phyloP scores from a whole-genome alignment of 2,888 invertebrate genomes.

The Pterostichus niger region DNA sequence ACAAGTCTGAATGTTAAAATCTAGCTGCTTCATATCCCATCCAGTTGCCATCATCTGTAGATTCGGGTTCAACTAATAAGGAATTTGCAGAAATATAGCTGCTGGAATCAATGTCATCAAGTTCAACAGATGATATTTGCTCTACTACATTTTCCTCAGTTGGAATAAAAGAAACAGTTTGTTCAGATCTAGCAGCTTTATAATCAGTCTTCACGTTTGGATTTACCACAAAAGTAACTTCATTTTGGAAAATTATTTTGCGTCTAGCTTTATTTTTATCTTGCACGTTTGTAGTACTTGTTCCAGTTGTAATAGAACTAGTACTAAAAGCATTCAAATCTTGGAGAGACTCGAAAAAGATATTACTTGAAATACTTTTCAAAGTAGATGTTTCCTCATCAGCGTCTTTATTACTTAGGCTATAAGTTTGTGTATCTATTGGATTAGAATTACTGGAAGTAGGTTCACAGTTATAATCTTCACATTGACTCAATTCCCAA shows the following conservation, averaged over 20 bases:
- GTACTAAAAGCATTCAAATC: background rate
- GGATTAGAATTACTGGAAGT: background rate
- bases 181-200: constrained; percentile 3
- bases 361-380: constrained; percentile 1
- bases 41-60: constrained; percentile 73
- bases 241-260: constrained; percentile 43
- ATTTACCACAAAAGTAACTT: constrained; percentile 43
- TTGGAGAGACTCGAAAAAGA: background rate
- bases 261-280: background rate
- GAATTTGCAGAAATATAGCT: constrained; percentile 37
- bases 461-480: background rate
- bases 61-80: constrained; percentile 46
- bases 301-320: too few relatives aligned
- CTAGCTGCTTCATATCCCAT: constrained; percentile 75
- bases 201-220: constrained; percentile 45
- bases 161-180: constrained; percentile 28
- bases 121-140: background rate
- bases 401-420: background rate
- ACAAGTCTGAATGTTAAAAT: constrained; percentile 71
- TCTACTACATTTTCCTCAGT: constrained; percentile 8
- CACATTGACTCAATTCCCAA: constrained; percentile 22
- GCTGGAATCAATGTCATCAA: constrained; percentile 26
- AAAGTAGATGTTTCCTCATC: constrained; percentile 20
- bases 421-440: background rate
- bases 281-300: background rate